A percentile compares a stretch with the other conserved stretches of the same genome.
phyloP scores from a whole-genome alignment of 2,888 invertebrate genomes.

The Drosophila ezoana region DNA sequence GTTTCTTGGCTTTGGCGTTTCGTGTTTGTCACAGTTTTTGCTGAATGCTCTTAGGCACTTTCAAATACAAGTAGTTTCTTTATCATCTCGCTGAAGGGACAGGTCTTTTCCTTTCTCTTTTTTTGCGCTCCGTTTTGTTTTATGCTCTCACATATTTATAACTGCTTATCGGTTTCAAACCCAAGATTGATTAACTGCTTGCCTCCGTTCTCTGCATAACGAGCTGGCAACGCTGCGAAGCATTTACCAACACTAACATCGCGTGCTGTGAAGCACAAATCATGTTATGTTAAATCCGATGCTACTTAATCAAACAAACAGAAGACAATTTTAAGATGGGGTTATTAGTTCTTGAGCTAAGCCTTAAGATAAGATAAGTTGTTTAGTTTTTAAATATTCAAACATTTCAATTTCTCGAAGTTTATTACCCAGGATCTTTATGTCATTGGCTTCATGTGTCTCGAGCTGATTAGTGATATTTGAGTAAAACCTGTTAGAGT shows the following conservation, averaged over 20 bases:
- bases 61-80: constrained; percentile 34
- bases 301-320: neutral
- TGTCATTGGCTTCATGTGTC: too few species aligned
- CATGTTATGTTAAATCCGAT: constrained; percentile 1
- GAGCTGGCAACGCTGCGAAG: constrained; percentile 8
- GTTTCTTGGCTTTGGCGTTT: constrained; percentile 22
- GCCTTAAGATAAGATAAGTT: neutral
- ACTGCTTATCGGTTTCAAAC: constrained; percentile 42
- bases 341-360: too few species aligned
- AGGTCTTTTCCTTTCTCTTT: constrained; percentile 23
- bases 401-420: too few species aligned
- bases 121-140: constrained; percentile 11
- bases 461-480: too few species aligned
- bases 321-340: neutral
- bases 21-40: constrained; percentile 40
- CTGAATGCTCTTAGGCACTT: constrained; percentile 31
- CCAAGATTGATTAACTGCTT: constrained; percentile 43
- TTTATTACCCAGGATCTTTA: too few species aligned
- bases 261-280: neutral
- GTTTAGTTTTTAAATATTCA: neutral
- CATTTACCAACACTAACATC: constrained; percentile 16
- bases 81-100: constrained; percentile 26
- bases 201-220: neutral
- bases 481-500: too few species aligned
- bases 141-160: constrained; percentile 44